Base-by-base conservation (phyloP, 2,888 invertebrate species). In the Tethea ocularis region DNA sequence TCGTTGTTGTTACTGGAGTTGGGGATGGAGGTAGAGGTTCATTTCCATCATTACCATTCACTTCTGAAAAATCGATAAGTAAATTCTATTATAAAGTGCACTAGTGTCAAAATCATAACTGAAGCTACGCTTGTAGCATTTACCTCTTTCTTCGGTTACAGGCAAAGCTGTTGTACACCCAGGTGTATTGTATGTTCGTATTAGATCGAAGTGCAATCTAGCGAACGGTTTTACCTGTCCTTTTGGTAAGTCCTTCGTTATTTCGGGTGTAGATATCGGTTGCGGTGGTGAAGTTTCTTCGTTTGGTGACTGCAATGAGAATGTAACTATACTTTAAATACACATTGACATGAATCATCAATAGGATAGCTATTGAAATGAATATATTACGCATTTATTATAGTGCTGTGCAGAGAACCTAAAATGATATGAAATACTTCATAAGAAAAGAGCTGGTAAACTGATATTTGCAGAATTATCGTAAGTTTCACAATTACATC, bases 231-330 rank as follows among this genome's bases (percentile, higher is more conserved):
- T 88, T 0, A 76, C 67, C 22, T 78, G 67, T 29, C 81, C 83
- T 38, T 79, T 78, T 0, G 77, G 67, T n/a, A 77, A 65, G 0
- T 76, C 72, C 1, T 78, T 74, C 20, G 73, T 71, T 52, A 87
- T 86, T 1, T 62, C 59, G 1, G 86, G 84, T 0, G 64, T 41
- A 0, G 82, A 73, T 59, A 93, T 90, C 0, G 89, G 83, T 58
- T 88, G 86, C 1, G 86, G 82, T n/a, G 92, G 92, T 23, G 86
- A 86, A 1, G 91, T 88, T 29, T 83, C 86, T 56, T 93, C 92
- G 62, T 92, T 91, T 1, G 92, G 77, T 5, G 91, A 81, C 92
- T 92, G 69, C 13, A 71, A 72, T 24, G 59, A 56, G 52, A 15
- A 54, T 59, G 0, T 52, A 41, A 13, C 10, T 52, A 56, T 58